These are phyloP conservation scores for Troides oblongomaculatus DNA, from an alignment of 2,888 invertebrate species.

Conservation along the genomic window DNA sequence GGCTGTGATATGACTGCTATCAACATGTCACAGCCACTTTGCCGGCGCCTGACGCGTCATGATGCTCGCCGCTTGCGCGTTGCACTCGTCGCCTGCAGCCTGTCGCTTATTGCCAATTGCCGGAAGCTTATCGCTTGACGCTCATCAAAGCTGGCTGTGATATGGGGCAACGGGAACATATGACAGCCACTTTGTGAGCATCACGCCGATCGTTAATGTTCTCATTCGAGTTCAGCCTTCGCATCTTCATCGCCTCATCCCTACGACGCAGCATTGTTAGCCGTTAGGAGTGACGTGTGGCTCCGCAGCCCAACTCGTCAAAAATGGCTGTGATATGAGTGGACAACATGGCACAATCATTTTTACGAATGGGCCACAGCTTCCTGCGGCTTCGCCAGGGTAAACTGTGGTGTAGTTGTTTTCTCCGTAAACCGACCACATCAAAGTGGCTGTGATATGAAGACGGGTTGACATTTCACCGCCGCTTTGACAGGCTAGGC, in stretches of 20 bases:
- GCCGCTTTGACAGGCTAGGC: constrained; percentile 91
- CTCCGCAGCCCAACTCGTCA: constrained; percentile 91
- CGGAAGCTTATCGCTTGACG: constrained; percentile 57
- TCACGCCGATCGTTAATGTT: constrained; percentile 48
- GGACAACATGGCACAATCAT: constrained; percentile 86
- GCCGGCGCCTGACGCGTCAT: constrained; percentile 83
- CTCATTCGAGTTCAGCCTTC: too few species aligned
- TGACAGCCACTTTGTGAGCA: constrained; percentile 96
- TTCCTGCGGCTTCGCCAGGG: constrained; percentile 29
- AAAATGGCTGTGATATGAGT: constrained; percentile 96
- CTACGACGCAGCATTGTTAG: not conserved
- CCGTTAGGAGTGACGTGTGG: constrained; percentile 42
- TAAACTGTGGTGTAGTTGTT: constrained; percentile 29
- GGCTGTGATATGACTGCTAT: constrained; percentile 90
- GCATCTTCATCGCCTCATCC: not conserved
- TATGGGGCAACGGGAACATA: constrained; percentile 86
- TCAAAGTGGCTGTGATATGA: constrained; percentile 99
- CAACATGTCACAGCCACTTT: constrained; percentile 91
- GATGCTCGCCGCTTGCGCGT: constrained; percentile 61
- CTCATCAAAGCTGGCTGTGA: constrained; percentile 99
- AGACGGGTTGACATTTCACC: constrained; percentile 85
- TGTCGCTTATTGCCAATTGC: not conserved
- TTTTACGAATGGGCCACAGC: constrained; percentile 85
- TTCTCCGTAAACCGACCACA: constrained; percentile 85
- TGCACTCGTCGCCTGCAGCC: constrained; percentile 83